Evolutionary conservation across 2,113 vertebrate genomes (phyloP).

Genomic region (Monarcha castaneiventris): DNA sequence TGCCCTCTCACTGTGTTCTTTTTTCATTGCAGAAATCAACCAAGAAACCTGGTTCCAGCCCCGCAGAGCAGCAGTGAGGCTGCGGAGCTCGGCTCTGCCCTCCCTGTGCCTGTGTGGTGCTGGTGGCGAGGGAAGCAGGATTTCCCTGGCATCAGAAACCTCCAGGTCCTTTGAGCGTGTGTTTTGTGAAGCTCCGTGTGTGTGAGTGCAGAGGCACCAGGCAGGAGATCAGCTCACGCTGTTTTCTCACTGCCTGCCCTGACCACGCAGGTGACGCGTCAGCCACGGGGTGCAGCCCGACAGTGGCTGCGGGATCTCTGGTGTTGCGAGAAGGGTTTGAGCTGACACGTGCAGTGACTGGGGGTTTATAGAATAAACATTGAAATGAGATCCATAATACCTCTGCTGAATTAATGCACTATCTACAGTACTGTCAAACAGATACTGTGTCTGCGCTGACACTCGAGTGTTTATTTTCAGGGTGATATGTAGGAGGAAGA

Average conservation of each 20-base stretch:
- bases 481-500: fast-evolving
- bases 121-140: fast-evolving
- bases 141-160: neutral
- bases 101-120: fast-evolving
- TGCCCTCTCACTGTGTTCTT: neutral
- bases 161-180: fast-evolving
- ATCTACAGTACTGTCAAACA: neutral
- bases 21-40: neutral
- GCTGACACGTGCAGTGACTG: neutral
- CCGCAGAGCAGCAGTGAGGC: neutral
- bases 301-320: neutral
- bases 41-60: neutral
- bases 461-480: neutral
- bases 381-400: neutral
- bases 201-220: neutral
- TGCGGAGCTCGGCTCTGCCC: neutral
- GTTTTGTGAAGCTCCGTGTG: fast-evolving
- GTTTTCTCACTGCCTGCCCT: fast-evolving
- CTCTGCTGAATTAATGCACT: neutral
- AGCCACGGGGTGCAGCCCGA: fast-evolving
- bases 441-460: fast-evolving
- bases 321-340: neutral
- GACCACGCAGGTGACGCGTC: fast-evolving
- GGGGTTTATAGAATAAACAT: neutral
- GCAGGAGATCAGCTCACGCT: fast-evolving